Percentiles rank a stretch among this genome's conserved stretches.
These are phyloP conservation scores for Maccullochella peelii DNA, from an alignment of 2,113 vertebrate genomes.

Conservation along the genomic window DNA sequence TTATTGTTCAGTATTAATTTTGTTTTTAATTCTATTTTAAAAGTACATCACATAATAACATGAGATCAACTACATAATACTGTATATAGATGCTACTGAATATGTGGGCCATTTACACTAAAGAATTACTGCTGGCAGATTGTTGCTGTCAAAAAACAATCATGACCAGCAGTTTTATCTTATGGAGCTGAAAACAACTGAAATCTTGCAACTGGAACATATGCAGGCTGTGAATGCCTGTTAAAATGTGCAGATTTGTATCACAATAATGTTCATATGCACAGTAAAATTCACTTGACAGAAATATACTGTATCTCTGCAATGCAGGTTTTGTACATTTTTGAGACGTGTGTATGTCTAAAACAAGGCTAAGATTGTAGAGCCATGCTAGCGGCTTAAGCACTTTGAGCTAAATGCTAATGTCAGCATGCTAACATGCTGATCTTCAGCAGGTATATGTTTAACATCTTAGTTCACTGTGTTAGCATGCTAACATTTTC, in stretches of 20 bases:
- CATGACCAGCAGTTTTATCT: background rate
- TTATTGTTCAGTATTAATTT: background rate
- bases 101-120: background rate
- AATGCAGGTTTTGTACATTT: slow-evolving; percentile 3
- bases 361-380: background rate
- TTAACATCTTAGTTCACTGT: background rate
- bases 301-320: background rate
- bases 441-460: background rate
- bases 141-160: background rate
- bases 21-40: slow-evolving; percentile 17
- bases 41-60: slow-evolving; percentile 11
- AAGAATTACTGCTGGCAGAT: background rate
- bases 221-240: background rate
- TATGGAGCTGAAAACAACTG: background rate
- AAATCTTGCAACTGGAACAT: slow-evolving; percentile 14
- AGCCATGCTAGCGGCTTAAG: background rate
- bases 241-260: slow-evolving; percentile 1
- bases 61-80: slow-evolving; percentile 2
- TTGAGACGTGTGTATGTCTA: background rate
- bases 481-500: slow-evolving; percentile 6
- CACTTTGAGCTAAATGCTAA: slow-evolving; percentile 4
- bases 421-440: background rate
- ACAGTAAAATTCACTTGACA: background rate
- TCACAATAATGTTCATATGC: slow-evolving; percentile 10
- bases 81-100: background rate